A percentile compares a stretch with the other conserved stretches of the same genome.
Conservation (phyloP, 1,140 invertebrate species). For the Rhizoglyphus robini region DNA sequence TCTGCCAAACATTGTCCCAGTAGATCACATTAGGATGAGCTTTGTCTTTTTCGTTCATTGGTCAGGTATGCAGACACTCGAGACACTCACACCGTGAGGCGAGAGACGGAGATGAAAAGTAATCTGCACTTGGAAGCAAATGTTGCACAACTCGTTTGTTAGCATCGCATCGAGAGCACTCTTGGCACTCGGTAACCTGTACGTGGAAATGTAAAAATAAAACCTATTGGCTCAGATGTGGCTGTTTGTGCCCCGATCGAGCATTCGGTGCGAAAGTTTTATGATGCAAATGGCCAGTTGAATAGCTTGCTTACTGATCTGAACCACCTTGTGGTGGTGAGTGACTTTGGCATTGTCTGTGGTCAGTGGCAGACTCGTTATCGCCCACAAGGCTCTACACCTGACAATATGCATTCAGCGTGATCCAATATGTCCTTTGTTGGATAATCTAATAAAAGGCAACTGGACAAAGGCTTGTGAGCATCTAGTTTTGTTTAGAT, state of each 20-base stretch:
- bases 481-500: too few relatives aligned
- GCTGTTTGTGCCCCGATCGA: not conserved
- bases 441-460: too few relatives aligned
- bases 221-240: not conserved
- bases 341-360: too few relatives aligned
- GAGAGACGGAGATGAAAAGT: not conserved
- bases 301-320: too few relatives aligned
- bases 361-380: too few relatives aligned
- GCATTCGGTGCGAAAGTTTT: not conserved
- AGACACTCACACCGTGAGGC: not conserved
- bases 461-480: too few relatives aligned
- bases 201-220: not conserved
- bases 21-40: not conserved
- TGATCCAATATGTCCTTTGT: too few relatives aligned
- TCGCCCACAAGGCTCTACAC: too few relatives aligned
- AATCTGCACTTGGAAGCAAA: not conserved
- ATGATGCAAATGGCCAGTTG: not conserved
- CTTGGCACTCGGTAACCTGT: not conserved
- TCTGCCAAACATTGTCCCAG: not conserved
- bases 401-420: too few relatives aligned
- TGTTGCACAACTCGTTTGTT: not conserved
- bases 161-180: not conserved
- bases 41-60: not conserved
- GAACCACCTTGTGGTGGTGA: too few relatives aligned
- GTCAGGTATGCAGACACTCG: not conserved